Evolutionary conservation across 2,797 vertebrate species (phyloP), one percentile per base, ranked within the genome.

Genomic region (Aselliscus stoliczkanus): DNA sequence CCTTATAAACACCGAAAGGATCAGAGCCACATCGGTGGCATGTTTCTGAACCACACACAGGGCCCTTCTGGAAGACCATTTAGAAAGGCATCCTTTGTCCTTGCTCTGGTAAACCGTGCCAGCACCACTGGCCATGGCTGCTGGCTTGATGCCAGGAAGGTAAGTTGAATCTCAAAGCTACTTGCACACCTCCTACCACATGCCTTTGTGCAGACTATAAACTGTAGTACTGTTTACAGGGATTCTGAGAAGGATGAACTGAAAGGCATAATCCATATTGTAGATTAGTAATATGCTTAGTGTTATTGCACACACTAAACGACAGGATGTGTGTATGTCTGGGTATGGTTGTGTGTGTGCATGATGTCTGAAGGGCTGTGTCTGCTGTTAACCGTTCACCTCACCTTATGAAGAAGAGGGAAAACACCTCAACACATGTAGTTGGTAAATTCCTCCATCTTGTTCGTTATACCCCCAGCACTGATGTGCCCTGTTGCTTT

Each of bases 391-490:
- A 3, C 50, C 12, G 77, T 13, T 81, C 23, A 94, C 7, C 2
- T 0, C 11, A 34, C 13, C 52, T 80, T 65, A 29, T 15, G 29
- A 31, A 54, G 31, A 72, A 73, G 27, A 25, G 79, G 37, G 39
- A 31, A 58, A 64, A 5, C 27, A 60, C 23, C 47, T 60, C 1
- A 4, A 15, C 2, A 27, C 18, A 2, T 65, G 18, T 20, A 20
- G 3, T 60, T 58, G 14, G 7, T 77, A 34, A 50, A 21, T 88
- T 79, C 23, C 34, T 72, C 10, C 21, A 5, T 31, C 20, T 50
- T 20, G 15, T 18, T 54, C 12, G 42, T 7, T 17, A 7, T n/a
- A 2, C 20, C 0, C 0, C 58, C 25, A 47, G 11, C 4, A n/a
- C 17, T 44, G 11, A 4, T 17, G 23, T 52, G 11, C 15, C 69